Evolutionary conservation across 2,888 invertebrate species (phyloP).

Genomic region (Allophyes oxyacanthae): DNA sequence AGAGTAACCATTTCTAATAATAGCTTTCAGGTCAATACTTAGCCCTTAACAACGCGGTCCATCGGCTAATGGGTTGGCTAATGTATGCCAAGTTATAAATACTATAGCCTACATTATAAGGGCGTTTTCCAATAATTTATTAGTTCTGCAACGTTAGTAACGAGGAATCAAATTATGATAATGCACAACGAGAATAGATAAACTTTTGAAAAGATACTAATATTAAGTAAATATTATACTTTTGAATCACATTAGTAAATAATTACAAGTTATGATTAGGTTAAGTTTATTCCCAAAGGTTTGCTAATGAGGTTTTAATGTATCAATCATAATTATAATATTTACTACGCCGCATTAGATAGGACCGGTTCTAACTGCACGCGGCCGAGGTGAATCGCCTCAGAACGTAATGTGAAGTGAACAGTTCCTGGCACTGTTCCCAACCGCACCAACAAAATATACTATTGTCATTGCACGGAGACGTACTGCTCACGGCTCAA

Average conservation of each 20-base stretch:
- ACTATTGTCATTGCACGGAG: slow-evolving; percentile 64
- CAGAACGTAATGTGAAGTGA: slow-evolving; percentile 64
- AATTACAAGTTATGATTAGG: slow-evolving; percentile 8
- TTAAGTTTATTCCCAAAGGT: slow-evolving; percentile 9
- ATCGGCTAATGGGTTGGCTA: slow-evolving; percentile 77
- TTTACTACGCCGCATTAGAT: slow-evolving; percentile 34
- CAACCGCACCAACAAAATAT: slow-evolving; percentile 64
- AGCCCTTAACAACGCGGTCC: slow-evolving; percentile 73
- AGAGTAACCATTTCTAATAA: slow-evolving; percentile 65
- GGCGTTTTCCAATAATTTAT: slow-evolving; percentile 62
- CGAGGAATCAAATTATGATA: slow-evolving; percentile 7
- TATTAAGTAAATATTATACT: background rate
- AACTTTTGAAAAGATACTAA: slow-evolving; percentile 8
- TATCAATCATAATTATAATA: slow-evolving; percentile 33
- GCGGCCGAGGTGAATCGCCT: slow-evolving; percentile 64
- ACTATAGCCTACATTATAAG: slow-evolving; percentile 71
- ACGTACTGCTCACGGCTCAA: slow-evolving; percentile 45
- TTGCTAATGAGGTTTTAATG: slow-evolving; percentile 47
- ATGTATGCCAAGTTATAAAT: slow-evolving; percentile 79
- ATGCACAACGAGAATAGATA: slow-evolving; percentile 8
- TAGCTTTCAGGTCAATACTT: slow-evolving; percentile 76
- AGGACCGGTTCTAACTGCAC: slow-evolving; percentile 55
- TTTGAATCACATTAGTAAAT: no score
- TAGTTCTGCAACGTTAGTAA: slow-evolving; percentile 26
- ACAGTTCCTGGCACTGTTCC: slow-evolving; percentile 73